Base-by-base conservation (phyloP, 2,113 vertebrate species). In the Aptenodytes patagonicus region DNA sequence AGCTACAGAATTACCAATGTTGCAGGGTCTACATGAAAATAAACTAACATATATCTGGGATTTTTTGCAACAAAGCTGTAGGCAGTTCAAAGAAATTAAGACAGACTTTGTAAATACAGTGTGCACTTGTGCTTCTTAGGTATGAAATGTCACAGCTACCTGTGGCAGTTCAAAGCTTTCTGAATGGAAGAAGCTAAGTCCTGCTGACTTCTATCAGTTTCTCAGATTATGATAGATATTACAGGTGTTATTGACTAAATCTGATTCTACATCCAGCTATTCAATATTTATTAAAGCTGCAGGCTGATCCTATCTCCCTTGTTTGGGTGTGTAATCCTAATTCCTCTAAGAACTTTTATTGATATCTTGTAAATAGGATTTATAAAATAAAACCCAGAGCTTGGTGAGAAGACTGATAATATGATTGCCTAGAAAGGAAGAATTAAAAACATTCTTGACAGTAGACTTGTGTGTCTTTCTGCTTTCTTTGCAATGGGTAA, bases 21-120 rank as follows among this genome's bases (percentile, higher is more conserved):
- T 89, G 8, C 13, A 89, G 36, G 9, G 18, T 10, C 21, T 86
- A 55, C 21, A 47, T 46, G 47, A 90, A 93, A 90, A 92, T 68
- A 77, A 80, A 46, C 24, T 69, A 70, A 44, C 28, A 76, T 34
- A 24, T 38, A 76, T 47, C 26, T 84, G 69, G 20, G 31, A 78
- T 64, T 87, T 96, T 89, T 94, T 91, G n/a, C 73, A 89, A 87
- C 34, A 91, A 68, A 87, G 15, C 26, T 87, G 57, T 58, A 70
- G 40, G 52, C 64, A 92, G 32, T 87, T 94, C 52, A 92, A 94
- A 82, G 57, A 92, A 84, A 82, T 54, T 0, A 68, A 90, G n/a
- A 75, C 17, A 87, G 40, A 38, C 22, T 93, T 91, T 71, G 47
- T 69, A 95, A 95, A 87, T 40, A 78, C 6, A 47, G 11, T 60